phyloP scores from a whole-genome alignment of 2,888 invertebrate species.

The Gymnosoma rotundatum region DNA sequence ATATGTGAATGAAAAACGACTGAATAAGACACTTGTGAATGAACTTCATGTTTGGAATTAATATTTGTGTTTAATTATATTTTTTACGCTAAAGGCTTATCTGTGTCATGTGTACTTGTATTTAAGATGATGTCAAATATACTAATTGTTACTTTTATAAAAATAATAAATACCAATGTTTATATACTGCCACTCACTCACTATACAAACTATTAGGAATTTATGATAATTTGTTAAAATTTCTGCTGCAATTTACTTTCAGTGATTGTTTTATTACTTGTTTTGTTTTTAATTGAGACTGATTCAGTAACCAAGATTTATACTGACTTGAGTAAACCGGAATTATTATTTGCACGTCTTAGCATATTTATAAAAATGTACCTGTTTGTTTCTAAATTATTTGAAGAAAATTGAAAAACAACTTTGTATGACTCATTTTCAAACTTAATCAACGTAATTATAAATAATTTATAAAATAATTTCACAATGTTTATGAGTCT shows the following conservation, averaged over 20 bases:
- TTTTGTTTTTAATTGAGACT: too few species aligned
- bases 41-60: conserved; percentile 17
- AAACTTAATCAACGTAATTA: too few species aligned
- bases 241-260: not conserved
- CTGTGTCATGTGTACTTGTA: conserved; percentile 27
- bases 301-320: too few species aligned
- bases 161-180: not conserved
- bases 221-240: conserved; percentile 11
- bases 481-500: too few species aligned
- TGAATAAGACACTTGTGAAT: not conserved
- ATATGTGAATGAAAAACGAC: conserved; percentile 41
- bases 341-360: too few species aligned
- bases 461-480: too few species aligned
- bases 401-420: too few species aligned
- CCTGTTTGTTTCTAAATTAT: too few species aligned
- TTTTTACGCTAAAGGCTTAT: conserved; percentile 11
- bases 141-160: conserved; percentile 21
- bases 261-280: not conserved
- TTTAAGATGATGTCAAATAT: conserved; percentile 31
- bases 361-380: too few species aligned
- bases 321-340: too few species aligned
- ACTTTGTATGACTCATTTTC: too few species aligned
- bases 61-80: not conserved
- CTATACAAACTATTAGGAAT: not conserved
- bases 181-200: not conserved